Evolutionary conservation across 2,888 invertebrate genomes (phyloP), one percentile per base, ranked within the genome.

Genomic region (Carpatolechia fugitivella): DNA sequence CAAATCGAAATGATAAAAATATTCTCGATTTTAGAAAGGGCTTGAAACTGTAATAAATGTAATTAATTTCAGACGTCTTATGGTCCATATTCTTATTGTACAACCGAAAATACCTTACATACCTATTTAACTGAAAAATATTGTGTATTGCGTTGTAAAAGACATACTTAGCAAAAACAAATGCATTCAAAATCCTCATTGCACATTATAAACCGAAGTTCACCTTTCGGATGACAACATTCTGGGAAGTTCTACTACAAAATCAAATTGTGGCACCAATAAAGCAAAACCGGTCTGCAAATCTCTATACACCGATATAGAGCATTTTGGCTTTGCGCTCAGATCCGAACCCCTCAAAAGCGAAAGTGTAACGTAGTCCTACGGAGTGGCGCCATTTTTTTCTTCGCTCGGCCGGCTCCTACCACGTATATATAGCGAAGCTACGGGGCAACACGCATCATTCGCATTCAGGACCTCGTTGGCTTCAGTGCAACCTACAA

Each of bases 291-390:
- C 71, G 72, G 74, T 76, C 58, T 33, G 61, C 72, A 62, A 68
- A 72, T 72, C 70, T 74, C 50, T 55, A 36, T 52, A 52, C 55
- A 60, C 67, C 73, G 73, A 82, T 83, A 84, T 86, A 78, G 85
- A 84, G 75, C 85, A 78, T 75, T 84, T 82, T 66, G 80, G 75
- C 66, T 74, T 60, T 60, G 62, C 73, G 72, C 61, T 74, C 69
- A 68, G 66, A 66, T 69, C 73, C 70, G 65, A 79, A 78, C 82
- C 84, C 87, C 82, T 82, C 79, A 72, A 87, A 82, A 88, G 90
- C 90, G 90, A 91, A 91, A 91, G 90, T 90, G 78, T 87, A 85
- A 71, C 84, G 78, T 81, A 76, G 87, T 87, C 89, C 89, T 88
- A 85, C 78, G 69, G 76, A 72, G 70, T 64, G 71, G 66, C 74